Conservation (phyloP, 2,888 invertebrate species). For the Parnassius orleans region DNA sequence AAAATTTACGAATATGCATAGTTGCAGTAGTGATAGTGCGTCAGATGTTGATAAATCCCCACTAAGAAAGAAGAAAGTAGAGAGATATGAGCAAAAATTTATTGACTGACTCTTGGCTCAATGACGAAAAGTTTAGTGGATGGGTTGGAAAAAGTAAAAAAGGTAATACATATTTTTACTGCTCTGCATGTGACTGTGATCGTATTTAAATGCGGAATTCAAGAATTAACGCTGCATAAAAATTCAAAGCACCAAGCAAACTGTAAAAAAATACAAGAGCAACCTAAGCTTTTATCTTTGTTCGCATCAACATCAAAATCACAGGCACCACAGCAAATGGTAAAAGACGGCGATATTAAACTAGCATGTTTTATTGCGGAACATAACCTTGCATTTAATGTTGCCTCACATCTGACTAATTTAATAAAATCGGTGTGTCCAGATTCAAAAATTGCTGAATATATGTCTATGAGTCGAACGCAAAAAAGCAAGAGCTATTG, state of each 20-base stretch:
- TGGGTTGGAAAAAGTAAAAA: conserved; percentile 30
- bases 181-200: conserved; percentile 30
- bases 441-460: conserved; percentile 33
- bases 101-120: conserved; percentile 7
- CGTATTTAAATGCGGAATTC: conserved; percentile 30
- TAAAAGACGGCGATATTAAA: conserved; percentile 32
- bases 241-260: too few species aligned
- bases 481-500: conserved; percentile 31
- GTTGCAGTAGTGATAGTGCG: too few species aligned
- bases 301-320: conserved; percentile 24
- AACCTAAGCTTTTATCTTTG: conserved; percentile 21
- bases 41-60: background rate
- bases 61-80: background rate
- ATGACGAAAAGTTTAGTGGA: conserved; percentile 26
- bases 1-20: too few species aligned
- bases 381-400: too few species aligned
- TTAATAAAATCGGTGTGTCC: conserved; percentile 28
- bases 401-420: too few species aligned
- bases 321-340: conserved; percentile 27
- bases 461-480: conserved; percentile 32
- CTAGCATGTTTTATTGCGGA: too few species aligned
- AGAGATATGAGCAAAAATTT: conserved; percentile 9
- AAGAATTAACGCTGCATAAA: too few species aligned
- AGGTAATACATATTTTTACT: conserved; percentile 30
- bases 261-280: conserved; percentile 7